Evolutionary conservation across 2,113 vertebrate species (phyloP), one percentile per base, ranked within the genome.

Genomic region (Zingel zingel): DNA sequence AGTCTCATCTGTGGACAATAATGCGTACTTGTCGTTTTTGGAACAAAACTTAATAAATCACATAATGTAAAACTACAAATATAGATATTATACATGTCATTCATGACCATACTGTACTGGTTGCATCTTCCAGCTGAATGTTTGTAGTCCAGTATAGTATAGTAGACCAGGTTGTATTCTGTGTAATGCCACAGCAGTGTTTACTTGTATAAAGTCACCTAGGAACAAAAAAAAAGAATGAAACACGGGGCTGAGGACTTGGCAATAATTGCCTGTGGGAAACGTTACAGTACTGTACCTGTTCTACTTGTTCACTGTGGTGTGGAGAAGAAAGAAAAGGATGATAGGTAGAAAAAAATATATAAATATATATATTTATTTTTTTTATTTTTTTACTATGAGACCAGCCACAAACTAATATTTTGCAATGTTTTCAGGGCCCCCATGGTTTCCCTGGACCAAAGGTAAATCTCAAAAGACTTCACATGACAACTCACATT

Each of bases 361-460:
- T 2, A 27, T 27, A 27, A 2, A 27, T 27, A 27, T 27, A 27
- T 27, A 27, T 27, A 30, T 33, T 33, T 33, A 33, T 33, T 33
- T 33, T 30, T 30, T 33, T 33, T 33, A 33, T 33, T 33, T 33
- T 30, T 33, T 33, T 33, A 33, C 33, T 6, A 33, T 33, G 57
- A 51, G 6, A 6, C 6, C 2, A 18, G 25, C 18, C 10, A 45
- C 45, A 54, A 21, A 53, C 21, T 62, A 21, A 71, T 54, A 27
- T 67, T 21, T 64, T 62, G 11, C 8, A 2, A 21, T 84, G 23
- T 92, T 76, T 96, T 84, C 89, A 99, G 98, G 98, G 98, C 86
- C 98, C 98, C 61, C 98, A 99, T 88, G 98, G 98, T 89, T 96
- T 98, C 84, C 96, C 98, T 86, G 98, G 98, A 89, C 95, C 97